These are phyloP conservation scores for Hemitrygon akajei DNA, from an alignment of 2,797 vertebrate species.

Conservation along the genomic window DNA sequence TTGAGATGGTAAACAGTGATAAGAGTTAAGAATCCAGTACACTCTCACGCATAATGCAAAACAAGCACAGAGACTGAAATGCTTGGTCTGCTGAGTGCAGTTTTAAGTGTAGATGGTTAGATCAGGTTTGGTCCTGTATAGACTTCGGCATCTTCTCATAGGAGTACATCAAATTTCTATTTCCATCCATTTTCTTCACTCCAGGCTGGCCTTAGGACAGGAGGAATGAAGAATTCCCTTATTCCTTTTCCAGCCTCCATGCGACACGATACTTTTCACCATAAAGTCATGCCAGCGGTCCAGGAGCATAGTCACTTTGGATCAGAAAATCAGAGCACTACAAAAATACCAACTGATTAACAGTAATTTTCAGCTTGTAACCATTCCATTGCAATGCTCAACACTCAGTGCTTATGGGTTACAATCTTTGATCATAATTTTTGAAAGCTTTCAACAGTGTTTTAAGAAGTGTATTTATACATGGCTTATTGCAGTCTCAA, in stretches of 20 bases:
- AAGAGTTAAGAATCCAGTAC: neutral
- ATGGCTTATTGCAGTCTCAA: neutral
- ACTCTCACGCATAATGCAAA: neutral
- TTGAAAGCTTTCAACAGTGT: neutral
- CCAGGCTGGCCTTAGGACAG: neutral
- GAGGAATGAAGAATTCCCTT: neutral
- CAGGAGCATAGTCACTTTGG: neutral
- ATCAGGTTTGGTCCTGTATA: neutral
- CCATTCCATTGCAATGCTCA: neutral
- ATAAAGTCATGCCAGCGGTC: neutral
- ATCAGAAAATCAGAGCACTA: neutral
- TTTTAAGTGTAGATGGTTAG: neutral
- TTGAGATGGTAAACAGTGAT: conserved; percentile 16
- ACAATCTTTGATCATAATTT: neutral
- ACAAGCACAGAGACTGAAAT: neutral
- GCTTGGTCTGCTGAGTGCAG: neutral
- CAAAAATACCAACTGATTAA: neutral
- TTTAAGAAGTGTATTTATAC: neutral
- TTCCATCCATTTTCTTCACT: neutral
- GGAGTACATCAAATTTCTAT: neutral
- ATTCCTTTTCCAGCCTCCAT: neutral
- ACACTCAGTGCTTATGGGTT: neutral
- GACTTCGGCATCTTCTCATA: neutral
- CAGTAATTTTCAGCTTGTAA: neutral
- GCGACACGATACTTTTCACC: neutral